phyloP scores from a whole-genome alignment of 2,888 invertebrate species.

The Sinopyrophorus schimmeli region DNA sequence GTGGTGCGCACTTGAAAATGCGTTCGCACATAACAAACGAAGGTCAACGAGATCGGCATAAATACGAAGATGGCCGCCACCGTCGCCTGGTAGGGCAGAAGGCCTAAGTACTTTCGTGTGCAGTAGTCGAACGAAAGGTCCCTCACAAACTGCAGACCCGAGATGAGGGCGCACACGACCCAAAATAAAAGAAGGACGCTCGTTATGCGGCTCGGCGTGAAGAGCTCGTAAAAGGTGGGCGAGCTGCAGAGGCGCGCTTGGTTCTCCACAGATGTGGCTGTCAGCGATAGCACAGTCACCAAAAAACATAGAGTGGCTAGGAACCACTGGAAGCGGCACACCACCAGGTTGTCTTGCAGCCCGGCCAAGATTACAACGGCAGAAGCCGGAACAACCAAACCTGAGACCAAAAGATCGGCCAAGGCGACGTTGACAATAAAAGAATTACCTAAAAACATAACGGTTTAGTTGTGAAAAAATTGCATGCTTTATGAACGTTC shows the following conservation, averaged over 20 bases:
- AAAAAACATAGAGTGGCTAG: slow-evolving; percentile 68
- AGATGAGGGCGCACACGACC: slow-evolving; percentile 59
- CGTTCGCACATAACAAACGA: slow-evolving; percentile 60
- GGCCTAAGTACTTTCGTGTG: slow-evolving; percentile 58
- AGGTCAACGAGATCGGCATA: slow-evolving; percentile 62
- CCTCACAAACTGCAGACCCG: slow-evolving; percentile 64
- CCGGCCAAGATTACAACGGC: slow-evolving; percentile 72
- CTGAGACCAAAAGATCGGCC: slow-evolving; percentile 72
- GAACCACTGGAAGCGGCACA: slow-evolving; percentile 70
- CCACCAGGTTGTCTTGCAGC: slow-evolving; percentile 59
- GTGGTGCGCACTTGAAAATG: slow-evolving; percentile 59
- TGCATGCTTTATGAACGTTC: not conserved
- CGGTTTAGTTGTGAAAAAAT: not conserved
- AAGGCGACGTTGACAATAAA: slow-evolving; percentile 72
- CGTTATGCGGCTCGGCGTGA: slow-evolving; percentile 60
- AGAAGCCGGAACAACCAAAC: slow-evolving; percentile 69
- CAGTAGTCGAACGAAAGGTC: slow-evolving; percentile 72
- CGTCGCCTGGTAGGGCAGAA: slow-evolving; percentile 61
- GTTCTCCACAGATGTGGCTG: slow-evolving; percentile 68
- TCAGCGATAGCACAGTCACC: slow-evolving; percentile 65
- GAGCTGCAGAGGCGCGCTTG: slow-evolving; percentile 66
- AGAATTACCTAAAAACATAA: slow-evolving; percentile 62
- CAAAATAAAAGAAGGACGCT: slow-evolving; percentile 61
- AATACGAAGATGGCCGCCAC: slow-evolving; percentile 63
- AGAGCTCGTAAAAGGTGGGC: slow-evolving; percentile 56